phyloP scores from a whole-genome alignment of 2,113 vertebrate species.

The Xenopus borealis region DNA sequence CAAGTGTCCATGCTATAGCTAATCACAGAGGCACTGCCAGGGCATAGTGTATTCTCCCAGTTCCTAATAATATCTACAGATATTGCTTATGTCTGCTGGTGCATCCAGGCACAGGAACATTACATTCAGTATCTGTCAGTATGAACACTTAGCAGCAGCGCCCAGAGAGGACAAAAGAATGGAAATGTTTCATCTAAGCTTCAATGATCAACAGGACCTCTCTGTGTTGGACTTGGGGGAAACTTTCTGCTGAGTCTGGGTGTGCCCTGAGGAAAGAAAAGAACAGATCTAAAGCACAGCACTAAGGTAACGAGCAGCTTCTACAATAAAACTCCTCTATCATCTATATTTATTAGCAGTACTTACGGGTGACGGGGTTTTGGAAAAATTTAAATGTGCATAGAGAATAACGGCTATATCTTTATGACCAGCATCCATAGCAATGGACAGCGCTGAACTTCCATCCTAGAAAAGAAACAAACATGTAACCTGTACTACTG shows the following conservation, averaged over 20 bases:
- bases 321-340: too few species aligned
- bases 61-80: background rate
- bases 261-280: conserved; percentile 71
- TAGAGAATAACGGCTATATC: conserved; percentile 94
- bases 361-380: conserved; percentile 90
- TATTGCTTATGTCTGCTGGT: conserved; percentile 63
- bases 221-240: conserved; percentile 84
- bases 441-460: conserved; percentile 93
- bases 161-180: conserved; percentile 47
- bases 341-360: background rate
- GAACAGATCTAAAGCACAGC: background rate
- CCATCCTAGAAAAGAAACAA: conserved; percentile 74
- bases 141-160: conserved; percentile 77
- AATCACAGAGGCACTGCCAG: background rate
- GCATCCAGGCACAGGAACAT: conserved; percentile 68
- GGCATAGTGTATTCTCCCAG: conserved; percentile 7
- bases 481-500: background rate
- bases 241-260: conserved; percentile 88
- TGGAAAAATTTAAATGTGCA: conserved; percentile 94
- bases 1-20: background rate
- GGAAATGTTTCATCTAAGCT: background rate
- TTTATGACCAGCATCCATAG: conserved; percentile 95
- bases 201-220: conserved; percentile 78
- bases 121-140: conserved; percentile 78
- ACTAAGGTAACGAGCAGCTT: too few species aligned